Conservation (phyloP, 2,888 invertebrate genomes). For the Andrena bucephala region DNA sequence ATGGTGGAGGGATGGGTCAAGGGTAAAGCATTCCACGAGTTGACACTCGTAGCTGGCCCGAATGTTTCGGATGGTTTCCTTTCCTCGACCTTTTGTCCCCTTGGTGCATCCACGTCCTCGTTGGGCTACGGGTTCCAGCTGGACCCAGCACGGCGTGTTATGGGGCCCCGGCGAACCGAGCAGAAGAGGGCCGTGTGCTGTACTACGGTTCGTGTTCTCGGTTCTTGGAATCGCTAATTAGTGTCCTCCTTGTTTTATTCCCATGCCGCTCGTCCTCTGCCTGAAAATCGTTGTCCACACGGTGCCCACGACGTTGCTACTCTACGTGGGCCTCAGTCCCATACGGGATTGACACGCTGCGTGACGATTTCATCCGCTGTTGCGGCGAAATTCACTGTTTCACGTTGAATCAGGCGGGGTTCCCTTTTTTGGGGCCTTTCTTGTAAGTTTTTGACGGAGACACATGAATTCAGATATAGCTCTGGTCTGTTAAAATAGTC, state of each 20-base stretch:
- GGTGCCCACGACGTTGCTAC: constrained; percentile 46
- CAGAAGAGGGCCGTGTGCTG: constrained; percentile 54
- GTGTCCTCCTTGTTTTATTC: constrained; percentile 84
- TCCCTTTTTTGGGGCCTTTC: not conserved
- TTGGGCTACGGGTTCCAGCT: constrained; percentile 63
- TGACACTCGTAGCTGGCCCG: constrained; percentile 74
- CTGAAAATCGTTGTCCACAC: constrained; percentile 79
- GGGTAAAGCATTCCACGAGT: constrained; percentile 75
- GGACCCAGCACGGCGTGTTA: constrained; percentile 67
- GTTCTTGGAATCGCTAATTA: constrained; percentile 85
- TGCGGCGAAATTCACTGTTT: not conserved
- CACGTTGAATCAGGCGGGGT: not conserved
- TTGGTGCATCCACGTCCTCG: constrained; percentile 56
- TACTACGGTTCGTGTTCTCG: constrained; percentile 80
- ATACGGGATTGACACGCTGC: constrained; percentile 77
- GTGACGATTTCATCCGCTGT: constrained; percentile 75
- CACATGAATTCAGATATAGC: too few relatives aligned
- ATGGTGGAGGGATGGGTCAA: constrained; percentile 62
- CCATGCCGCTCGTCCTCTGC: constrained; percentile 71
- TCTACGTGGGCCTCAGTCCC: constrained; percentile 29
- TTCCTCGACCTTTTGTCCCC: constrained; percentile 66
- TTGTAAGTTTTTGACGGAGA: not conserved
- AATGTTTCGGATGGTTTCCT: constrained; percentile 75
- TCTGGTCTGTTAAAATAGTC: too few relatives aligned
- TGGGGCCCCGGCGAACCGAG: constrained; percentile 48